Conservation (phyloP, 2,888 invertebrate species). For the Phorcus lineatus region DNA sequence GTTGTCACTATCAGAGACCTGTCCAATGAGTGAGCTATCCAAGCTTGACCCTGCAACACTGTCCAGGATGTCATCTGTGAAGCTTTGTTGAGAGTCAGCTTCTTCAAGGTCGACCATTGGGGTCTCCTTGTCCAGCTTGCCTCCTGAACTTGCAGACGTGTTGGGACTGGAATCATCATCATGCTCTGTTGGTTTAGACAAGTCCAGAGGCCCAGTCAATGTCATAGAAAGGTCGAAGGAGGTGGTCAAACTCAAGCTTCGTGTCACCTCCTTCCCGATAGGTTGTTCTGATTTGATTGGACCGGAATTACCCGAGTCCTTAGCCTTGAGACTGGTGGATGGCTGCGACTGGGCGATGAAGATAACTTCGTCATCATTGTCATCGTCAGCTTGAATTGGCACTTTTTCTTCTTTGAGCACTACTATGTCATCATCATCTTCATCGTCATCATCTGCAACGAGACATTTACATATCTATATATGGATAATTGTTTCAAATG, state of each 20-base stretch:
- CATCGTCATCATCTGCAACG: constrained; percentile 51
- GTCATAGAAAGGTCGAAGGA: constrained; percentile 3
- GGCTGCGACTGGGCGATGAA: not conserved
- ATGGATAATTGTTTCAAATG: too few relatives aligned
- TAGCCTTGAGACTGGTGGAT: not conserved
- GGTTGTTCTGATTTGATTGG: not conserved
- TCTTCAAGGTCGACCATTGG: not conserved
- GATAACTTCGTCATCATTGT: constrained; percentile 23
- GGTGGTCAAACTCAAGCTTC: constrained; percentile 12
- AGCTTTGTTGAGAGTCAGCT: not conserved
- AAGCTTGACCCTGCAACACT: not conserved
- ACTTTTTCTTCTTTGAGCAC: constrained; percentile 57
- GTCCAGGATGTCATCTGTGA: not conserved
- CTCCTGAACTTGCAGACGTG: not conserved
- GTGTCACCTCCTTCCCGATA: not conserved
- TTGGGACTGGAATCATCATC: not conserved
- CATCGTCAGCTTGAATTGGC: constrained; percentile 36
- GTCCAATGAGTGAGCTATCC: not conserved
- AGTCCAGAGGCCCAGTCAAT: not conserved
- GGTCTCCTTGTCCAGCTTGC: not conserved
- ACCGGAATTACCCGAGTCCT: not conserved
- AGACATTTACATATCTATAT: not conserved
- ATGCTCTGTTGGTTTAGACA: not conserved
- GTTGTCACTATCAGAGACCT: not conserved
- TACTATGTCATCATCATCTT: constrained; percentile 63